These are phyloP conservation scores for Lepidocyrtinus sp. DNA, from an alignment of 2,888 invertebrate species.

Conservation along the genomic window DNA sequence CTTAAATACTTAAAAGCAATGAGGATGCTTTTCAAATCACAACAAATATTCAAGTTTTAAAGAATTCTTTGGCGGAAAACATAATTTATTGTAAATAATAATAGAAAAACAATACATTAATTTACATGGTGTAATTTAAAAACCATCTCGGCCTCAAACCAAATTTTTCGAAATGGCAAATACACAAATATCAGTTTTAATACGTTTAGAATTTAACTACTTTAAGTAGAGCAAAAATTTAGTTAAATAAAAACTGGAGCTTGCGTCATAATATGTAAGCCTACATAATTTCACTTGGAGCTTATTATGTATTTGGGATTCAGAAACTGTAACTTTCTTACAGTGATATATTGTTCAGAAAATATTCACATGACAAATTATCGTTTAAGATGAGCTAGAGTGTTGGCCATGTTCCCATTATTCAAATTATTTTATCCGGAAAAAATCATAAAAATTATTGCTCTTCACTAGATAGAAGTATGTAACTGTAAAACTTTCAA, in stretches of 20 bases:
- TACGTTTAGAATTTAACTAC: background rate
- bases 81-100: background rate
- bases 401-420: conserved; percentile 14
- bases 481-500: too few relatives aligned
- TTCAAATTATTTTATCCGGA: conserved; percentile 16
- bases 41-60: background rate
- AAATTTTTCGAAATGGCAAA: too few relatives aligned
- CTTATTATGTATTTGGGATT: background rate
- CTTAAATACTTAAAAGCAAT: background rate
- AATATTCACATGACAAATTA: conserved; percentile 6
- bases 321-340: too few relatives aligned
- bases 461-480: too few relatives aligned
- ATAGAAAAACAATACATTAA: background rate
- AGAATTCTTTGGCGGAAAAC: too few relatives aligned
- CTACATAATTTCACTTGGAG: too few relatives aligned
- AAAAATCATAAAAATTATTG: too few relatives aligned
- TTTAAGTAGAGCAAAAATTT: background rate
- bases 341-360: background rate
- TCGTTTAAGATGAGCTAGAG: background rate
- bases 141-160: background rate
- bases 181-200: background rate
- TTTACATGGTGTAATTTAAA: background rate
- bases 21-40: conserved; percentile 6
- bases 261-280: too few relatives aligned
- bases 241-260: background rate